phyloP scores from a whole-genome alignment of 1,140 invertebrate genomes.

The Rhagoletis pomonella region DNA sequence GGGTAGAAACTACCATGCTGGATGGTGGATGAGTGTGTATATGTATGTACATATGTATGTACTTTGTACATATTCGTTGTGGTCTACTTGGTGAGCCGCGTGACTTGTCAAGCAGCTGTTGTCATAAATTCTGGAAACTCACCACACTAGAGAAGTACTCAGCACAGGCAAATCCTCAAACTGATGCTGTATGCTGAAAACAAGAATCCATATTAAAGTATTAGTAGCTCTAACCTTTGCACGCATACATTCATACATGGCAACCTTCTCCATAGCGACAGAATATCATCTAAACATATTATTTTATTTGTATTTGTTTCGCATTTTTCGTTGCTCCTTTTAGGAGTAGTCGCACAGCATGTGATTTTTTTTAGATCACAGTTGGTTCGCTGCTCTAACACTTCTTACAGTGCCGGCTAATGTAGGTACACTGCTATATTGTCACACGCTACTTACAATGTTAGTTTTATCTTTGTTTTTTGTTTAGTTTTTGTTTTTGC shows the following conservation, averaged over 20 bases:
- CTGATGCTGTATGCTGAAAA: not conserved
- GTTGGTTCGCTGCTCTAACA: not conserved
- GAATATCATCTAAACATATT: not conserved
- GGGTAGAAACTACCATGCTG: too few relatives aligned
- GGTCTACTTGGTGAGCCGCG: not conserved
- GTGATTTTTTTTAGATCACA: constrained; percentile 10
- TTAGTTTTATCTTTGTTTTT: not conserved
- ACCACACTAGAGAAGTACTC: not conserved
- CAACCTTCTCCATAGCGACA: not conserved
- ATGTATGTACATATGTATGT: not conserved
- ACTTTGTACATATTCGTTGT: not conserved
- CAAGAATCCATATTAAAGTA: not conserved
- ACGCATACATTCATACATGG: not conserved
- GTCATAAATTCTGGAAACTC: constrained; percentile 30
- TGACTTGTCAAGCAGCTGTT: constrained; percentile 46
- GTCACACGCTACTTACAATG: constrained; percentile 25
- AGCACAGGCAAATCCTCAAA: not conserved
- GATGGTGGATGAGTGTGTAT: not conserved
- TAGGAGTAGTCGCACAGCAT: constrained; percentile 30
- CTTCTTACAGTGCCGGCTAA: not conserved
- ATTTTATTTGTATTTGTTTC: not conserved
- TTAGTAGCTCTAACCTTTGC: not conserved
- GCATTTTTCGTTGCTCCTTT: constrained; percentile 14
- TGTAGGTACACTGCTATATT: not conserved
- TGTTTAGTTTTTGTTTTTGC: not conserved